Conservation (phyloP, 2,797 vertebrate species). For the Nyctalus aviator region DNA sequence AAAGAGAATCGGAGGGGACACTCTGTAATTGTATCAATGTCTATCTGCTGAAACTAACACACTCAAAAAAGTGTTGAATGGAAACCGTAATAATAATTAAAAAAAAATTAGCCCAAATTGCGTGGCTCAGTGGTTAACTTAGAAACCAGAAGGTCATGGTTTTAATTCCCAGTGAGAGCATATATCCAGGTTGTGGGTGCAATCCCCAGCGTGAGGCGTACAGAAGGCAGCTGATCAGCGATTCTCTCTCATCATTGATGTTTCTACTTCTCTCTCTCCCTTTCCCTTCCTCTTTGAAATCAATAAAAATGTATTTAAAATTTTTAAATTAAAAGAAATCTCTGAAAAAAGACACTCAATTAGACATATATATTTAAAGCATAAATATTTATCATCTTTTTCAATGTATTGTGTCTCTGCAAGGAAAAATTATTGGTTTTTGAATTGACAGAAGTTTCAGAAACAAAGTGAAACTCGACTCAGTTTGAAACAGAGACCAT, state of each 20-base stretch:
- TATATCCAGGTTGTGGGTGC: too few species aligned
- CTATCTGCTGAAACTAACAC: neutral
- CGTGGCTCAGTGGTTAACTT: too few species aligned
- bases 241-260: too few species aligned
- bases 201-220: too few species aligned
- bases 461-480: conserved; percentile 43
- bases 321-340: neutral
- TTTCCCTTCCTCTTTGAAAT: too few species aligned
- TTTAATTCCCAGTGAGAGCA: too few species aligned
- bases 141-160: too few species aligned
- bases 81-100: neutral
- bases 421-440: conserved; percentile 51
- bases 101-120: neutral
- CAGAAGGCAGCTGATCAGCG: too few species aligned
- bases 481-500: conserved; percentile 49
- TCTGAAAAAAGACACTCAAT: conserved; percentile 31
- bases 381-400: conserved; percentile 61
- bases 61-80: neutral
- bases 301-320: too few species aligned
- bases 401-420: conserved; percentile 36
- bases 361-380: conserved; percentile 66
- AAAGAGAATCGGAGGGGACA: conserved; percentile 1
- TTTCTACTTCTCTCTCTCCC: too few species aligned
- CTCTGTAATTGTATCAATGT: neutral
- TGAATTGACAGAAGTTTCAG: conserved; percentile 42